phyloP scores from a whole-genome alignment of 2,113 vertebrate species.

The Hippotragus niger region DNA sequence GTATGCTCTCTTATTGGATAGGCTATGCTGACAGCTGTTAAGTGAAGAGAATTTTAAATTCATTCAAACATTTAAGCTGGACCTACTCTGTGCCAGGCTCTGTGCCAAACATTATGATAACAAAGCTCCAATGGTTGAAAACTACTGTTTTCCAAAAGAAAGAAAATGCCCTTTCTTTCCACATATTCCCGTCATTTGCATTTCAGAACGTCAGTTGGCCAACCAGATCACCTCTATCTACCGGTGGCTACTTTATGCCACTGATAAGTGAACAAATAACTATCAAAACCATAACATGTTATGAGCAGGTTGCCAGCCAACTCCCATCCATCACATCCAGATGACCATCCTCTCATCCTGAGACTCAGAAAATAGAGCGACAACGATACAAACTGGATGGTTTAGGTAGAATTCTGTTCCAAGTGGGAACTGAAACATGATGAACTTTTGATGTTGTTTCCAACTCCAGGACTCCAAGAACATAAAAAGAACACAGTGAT shows the following conservation, averaged over 20 bases:
- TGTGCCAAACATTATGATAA: background rate
- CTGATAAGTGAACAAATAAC: background rate
- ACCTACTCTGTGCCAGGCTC: background rate
- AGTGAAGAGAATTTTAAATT: background rate
- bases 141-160: background rate
- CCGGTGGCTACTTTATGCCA: background rate
- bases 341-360: background rate
- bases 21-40: background rate
- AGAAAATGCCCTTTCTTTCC: background rate
- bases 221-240: background rate
- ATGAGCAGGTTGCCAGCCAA: background rate
- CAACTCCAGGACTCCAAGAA: background rate
- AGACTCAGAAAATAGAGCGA: background rate
- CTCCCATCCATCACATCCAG: background rate
- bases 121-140: background rate
- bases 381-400: background rate
- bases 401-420: background rate
- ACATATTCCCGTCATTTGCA: background rate
- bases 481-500: background rate
- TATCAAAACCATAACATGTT: background rate
- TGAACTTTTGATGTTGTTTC: constrained; percentile 43
- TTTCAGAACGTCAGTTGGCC: background rate
- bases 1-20: no score
- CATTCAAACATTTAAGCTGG: background rate
- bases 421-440: constrained; percentile 32